Percentiles rank a stretch among this genome's conserved stretches.
Evolutionary conservation across 2,113 vertebrate species (phyloP).

Genomic region (Arvicanthis niloticus): DNA sequence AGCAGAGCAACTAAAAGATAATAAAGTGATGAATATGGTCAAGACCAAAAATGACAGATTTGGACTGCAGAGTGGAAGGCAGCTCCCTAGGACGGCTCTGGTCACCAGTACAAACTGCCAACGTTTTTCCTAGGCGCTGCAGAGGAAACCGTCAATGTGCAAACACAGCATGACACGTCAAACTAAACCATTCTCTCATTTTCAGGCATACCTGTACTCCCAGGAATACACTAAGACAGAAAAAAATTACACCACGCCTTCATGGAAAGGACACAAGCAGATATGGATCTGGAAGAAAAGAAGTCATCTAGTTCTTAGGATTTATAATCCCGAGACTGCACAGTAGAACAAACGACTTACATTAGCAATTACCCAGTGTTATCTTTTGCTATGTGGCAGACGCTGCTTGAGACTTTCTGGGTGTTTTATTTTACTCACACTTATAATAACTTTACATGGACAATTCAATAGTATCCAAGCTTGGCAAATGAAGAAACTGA

Average conservation of each 20-base stretch:
- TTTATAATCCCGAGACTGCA: slow-evolving; percentile 53
- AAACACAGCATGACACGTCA: not conserved
- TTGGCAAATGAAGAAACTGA: slow-evolving; percentile 39
- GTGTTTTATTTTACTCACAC: slow-evolving; percentile 16
- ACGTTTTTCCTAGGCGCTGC: not conserved
- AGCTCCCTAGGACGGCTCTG: not conserved
- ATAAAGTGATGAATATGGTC: not conserved
- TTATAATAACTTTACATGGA: not conserved
- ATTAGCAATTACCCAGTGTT: slow-evolving; percentile 5
- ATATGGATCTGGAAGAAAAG: slow-evolving; percentile 57
- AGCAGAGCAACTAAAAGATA: not conserved
- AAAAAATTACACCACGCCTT: slow-evolving; percentile 49
- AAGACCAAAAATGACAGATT: not conserved
- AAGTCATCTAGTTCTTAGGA: slow-evolving; percentile 63
- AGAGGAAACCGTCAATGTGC: not conserved
- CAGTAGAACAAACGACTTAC: slow-evolving; percentile 22
- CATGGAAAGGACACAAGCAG: slow-evolving; percentile 51
- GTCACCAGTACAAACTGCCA: accelerated
- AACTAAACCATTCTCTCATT: slow-evolving; percentile 37
- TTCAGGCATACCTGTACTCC: slow-evolving; percentile 15
- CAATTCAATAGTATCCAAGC: not conserved
- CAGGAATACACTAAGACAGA: slow-evolving; percentile 20
- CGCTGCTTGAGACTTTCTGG: not conserved
- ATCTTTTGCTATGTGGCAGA: not conserved
- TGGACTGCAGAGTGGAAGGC: not conserved